phyloP scores from a whole-genome alignment of 2,797 vertebrate species.

The Anolis apletophallus region DNA sequence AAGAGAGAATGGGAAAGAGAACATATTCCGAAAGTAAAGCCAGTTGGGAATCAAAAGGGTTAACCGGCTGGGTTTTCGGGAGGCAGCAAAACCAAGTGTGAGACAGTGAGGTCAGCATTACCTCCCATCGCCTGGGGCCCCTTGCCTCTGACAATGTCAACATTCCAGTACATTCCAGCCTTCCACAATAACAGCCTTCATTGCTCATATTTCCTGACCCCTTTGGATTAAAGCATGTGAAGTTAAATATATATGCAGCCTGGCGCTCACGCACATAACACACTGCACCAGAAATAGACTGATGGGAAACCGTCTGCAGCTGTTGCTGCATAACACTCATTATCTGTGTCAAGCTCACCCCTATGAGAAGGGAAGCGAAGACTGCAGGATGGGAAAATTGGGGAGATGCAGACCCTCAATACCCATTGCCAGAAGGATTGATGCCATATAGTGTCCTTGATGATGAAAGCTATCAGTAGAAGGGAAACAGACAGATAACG shows the following conservation, averaged over 20 bases:
- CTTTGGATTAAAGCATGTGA: slow-evolving; percentile 72
- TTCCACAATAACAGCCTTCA: slow-evolving; percentile 79
- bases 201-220: slow-evolving; percentile 74
- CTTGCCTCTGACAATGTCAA: slow-evolving; percentile 80
- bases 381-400: slow-evolving; percentile 32
- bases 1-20: slow-evolving; percentile 9
- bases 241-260: slow-evolving; percentile 73
- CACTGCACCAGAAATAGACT: slow-evolving; percentile 69
- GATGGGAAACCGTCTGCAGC: slow-evolving; percentile 69
- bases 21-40: not conserved
- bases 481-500: slow-evolving; percentile 31
- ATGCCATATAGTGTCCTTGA: not conserved
- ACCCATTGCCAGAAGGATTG: slow-evolving; percentile 26
- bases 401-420: slow-evolving; percentile 37
- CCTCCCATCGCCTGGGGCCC: slow-evolving; percentile 79
- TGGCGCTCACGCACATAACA: slow-evolving; percentile 48
- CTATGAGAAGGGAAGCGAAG: slow-evolving; percentile 22
- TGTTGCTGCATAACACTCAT: slow-evolving; percentile 59
- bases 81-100: slow-evolving; percentile 78
- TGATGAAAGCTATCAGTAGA: slow-evolving; percentile 1
- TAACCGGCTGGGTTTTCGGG: slow-evolving; percentile 76
- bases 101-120: slow-evolving; percentile 85
- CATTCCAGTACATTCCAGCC: slow-evolving; percentile 83
- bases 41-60: slow-evolving; percentile 70
- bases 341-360: slow-evolving; percentile 58